Evolutionary conservation across 2,797 vertebrate species (phyloP), one percentile per base, ranked within the genome.

Genomic region (Pelochelys cantorii): DNA sequence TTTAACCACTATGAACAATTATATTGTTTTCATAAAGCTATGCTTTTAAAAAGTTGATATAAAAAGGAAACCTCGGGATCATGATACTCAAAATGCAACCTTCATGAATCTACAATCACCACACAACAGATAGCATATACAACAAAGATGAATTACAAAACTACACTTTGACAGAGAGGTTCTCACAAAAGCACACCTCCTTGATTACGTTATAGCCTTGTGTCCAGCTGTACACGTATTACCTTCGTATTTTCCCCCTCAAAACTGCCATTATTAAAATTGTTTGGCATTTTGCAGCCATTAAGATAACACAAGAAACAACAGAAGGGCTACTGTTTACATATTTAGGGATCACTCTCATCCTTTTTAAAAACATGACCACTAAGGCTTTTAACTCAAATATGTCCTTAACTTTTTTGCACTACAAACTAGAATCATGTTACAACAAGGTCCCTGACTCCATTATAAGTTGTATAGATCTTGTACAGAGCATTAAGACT

Each of bases 1-100:
- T 78, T 92, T 79, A 94, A 77, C 53, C 53, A 81, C 29, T 88
- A n/a, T 74, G 84, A 95, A 90, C 37, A 94, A 94, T 34, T 93
- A 79, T 1, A 86, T 5, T 82, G 27, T 86, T 92, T 93, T 90
- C 68, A 93, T 85, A 91, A 93, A 79, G 42, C 25, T 88, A 52
- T 3, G 1, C 68, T 81, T 95, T 94, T 25, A 81, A 90, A 92
- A 78, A 81, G 85, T 1, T 65, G 10, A n/a, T 82, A 8, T 79
- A 48, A 87, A 81, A 81, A 86, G 59, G 52, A 96, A 93, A 89
- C 6, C 13, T 54, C 57, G 83, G 54, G 89, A 86, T 71, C 18
- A 54, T 31, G n/a, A 92, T 78, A 87, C 29, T 91, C 29, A 89
- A 90, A 95, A 91, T 0, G 2, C 71, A 95, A n/a, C 71, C 84